Conservation (phyloP, 2,113 vertebrate species). For the Archocentrus centrarchus region DNA sequence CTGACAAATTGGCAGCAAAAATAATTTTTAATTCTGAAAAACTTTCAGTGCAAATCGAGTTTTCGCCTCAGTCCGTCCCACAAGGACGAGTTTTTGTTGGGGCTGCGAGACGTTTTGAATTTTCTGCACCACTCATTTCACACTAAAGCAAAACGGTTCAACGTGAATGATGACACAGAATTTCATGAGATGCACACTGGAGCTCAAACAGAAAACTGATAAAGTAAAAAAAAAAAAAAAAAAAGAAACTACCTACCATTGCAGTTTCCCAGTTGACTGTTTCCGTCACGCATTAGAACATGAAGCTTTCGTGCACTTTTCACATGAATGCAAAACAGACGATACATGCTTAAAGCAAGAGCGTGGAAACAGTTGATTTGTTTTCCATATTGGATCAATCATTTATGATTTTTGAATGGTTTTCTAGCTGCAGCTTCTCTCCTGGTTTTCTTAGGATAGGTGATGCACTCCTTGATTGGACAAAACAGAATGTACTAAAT, state of each 20-base stretch:
- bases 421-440: background rate
- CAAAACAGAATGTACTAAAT: background rate
- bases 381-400: background rate
- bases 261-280: slow-evolving; percentile 7
- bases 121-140: slow-evolving; percentile 28
- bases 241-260: background rate
- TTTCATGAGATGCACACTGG: slow-evolving; percentile 14
- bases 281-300: background rate
- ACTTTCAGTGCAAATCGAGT: slow-evolving; percentile 20
- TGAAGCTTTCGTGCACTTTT: background rate
- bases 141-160: slow-evolving; percentile 33
- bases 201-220: background rate
- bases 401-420: no score
- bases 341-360: background rate
- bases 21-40: slow-evolving; percentile 25
- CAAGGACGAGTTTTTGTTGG: slow-evolving; percentile 16
- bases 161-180: background rate
- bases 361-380: background rate
- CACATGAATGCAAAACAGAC: background rate
- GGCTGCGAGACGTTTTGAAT: slow-evolving; percentile 22
- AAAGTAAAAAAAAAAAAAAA: background rate
- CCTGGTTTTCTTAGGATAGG: background rate
- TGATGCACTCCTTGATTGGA: background rate
- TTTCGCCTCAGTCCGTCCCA: slow-evolving; percentile 37
- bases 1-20: background rate